Conservation (phyloP, 1,140 invertebrate genomes). For the Pseudomyrmex sp. region DNA sequence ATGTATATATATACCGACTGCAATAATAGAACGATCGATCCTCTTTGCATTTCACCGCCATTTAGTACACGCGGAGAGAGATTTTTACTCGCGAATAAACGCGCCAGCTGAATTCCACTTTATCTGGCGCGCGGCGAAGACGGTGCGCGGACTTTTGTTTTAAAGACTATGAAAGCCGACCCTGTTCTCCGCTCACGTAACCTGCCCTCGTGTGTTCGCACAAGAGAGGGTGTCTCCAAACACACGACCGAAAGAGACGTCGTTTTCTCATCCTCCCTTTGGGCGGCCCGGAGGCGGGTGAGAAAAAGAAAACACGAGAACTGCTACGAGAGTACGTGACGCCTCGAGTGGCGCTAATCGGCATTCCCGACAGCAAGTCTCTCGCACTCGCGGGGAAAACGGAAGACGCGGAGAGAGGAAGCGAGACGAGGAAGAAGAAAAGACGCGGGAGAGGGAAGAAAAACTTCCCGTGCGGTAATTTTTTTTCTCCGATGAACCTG, state of each 20-base stretch:
- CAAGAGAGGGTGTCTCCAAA: slow-evolving; percentile 52
- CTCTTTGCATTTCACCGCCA: background rate
- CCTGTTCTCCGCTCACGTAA: slow-evolving; percentile 54
- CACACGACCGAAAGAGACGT: slow-evolving; percentile 57
- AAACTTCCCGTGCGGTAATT: slow-evolving; percentile 62
- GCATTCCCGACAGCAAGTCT: slow-evolving; percentile 51
- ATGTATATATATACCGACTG: too few species aligned
- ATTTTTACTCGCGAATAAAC: slow-evolving; percentile 3
- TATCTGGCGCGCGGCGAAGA: background rate
- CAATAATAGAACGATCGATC: too few species aligned
- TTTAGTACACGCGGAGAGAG: background rate
- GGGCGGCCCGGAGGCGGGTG: background rate
- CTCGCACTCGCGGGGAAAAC: slow-evolving; percentile 24
- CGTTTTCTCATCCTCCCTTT: slow-evolving; percentile 14
- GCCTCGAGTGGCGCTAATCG: slow-evolving; percentile 63
- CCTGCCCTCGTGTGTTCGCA: slow-evolving; percentile 20
- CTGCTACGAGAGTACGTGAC: slow-evolving; percentile 50
- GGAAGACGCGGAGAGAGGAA: background rate
- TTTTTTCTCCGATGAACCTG: slow-evolving; percentile 46
- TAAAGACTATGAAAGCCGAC: slow-evolving; percentile 20
- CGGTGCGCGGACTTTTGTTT: slow-evolving; percentile 21
- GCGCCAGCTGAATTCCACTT: slow-evolving; percentile 3
- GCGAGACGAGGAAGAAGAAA: background rate
- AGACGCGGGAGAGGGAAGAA: background rate
- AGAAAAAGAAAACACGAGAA: slow-evolving; percentile 57